Conservation (phyloP, 37 sponge, comb jelly and placozoan species). For the Dysidea cf. avara region DNA sequence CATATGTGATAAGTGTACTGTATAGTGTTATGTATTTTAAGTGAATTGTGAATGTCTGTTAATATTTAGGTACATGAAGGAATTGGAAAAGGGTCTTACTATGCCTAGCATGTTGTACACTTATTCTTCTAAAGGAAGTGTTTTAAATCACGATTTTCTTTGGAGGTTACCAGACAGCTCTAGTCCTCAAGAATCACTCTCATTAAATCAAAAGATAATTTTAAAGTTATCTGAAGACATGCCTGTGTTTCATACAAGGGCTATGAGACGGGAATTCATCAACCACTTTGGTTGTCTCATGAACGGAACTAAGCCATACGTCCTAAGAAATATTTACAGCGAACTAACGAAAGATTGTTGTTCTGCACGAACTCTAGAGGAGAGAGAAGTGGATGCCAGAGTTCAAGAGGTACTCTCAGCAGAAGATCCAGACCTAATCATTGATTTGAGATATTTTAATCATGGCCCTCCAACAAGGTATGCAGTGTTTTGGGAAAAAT, state of each 20-base stretch:
- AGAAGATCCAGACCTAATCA: slow-evolving; percentile 26
- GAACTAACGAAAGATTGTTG: slow-evolving; percentile 17
- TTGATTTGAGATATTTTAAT: slow-evolving; percentile 34
- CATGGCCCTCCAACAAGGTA: slow-evolving; percentile 7
- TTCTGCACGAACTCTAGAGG: neutral
- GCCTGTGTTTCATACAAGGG: slow-evolving; percentile 28
- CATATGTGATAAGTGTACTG: no score
- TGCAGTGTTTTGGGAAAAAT: slow-evolving; percentile 27
- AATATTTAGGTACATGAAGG: no score
- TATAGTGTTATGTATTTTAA: neutral
- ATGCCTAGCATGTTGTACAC: slow-evolving; percentile 6
- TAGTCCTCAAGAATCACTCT: neutral
- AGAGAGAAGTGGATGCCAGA: slow-evolving; percentile 17
- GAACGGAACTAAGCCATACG: neutral
- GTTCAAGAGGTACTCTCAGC: slow-evolving; percentile 18
- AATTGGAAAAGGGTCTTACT: slow-evolving; percentile 7
- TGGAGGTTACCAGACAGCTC: slow-evolving; percentile 14
- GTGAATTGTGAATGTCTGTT: neutral
- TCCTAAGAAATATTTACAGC: slow-evolving; percentile 2
- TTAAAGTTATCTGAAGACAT: slow-evolving; percentile 2
- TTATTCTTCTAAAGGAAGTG: slow-evolving; percentile 19
- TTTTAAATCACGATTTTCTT: slow-evolving; percentile 2
- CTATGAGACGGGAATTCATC: slow-evolving; percentile 34
- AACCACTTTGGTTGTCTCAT: slow-evolving; percentile 4
- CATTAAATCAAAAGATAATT: slow-evolving; percentile 12